Evolutionary conservation across 2,888 invertebrate species (phyloP), one percentile per base, ranked within the genome.

Genomic region (Pardosa pseudoannulata): DNA sequence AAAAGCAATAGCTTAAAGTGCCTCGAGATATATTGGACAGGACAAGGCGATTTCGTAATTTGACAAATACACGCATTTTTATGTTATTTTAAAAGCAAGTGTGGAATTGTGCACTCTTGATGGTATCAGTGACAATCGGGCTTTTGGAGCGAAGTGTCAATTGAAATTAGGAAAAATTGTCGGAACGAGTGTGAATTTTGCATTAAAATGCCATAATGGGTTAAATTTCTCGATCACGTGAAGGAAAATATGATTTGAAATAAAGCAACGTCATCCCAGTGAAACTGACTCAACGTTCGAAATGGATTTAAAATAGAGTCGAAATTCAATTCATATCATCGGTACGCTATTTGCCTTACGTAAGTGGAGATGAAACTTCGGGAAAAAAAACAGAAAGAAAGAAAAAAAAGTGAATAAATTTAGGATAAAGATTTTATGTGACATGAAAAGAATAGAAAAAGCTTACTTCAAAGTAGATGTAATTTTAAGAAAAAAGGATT

Each of bases 1-100:
- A 36, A 36, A 36, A 46, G 7, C 46, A 46, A 6, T 16, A 6
- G 46, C 16, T 46, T 46, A 16, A 46, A 46, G 46, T 46, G 46
- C 46, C 16, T 46, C 46, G 16, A 16, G 46, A 16, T 16, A 46
- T 46, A 46, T 46, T 46, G 46, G n/a, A 46, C 9, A 16, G 46
- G 46, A 46, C n/a, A 46, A 46, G 46, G 16, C 46, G 46, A 46
- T 46, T 46, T 46, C 46, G 46, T 46, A 46, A 46, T 46, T 46
- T 46, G 46, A 46, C 46, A 46, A 46, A 46, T 46, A 16, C 16
- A 16, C 5, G n/a, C n/a, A 13, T 46, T 46, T 46, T 46, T 16
- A 36, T 7, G 7, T 16, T 46, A 6, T 46, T 46, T 46, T 46
- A 46, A 46, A 46, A 46, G 46, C 46, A 16, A 46, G 16, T 16